Base-by-base conservation (phyloP, 1,140 invertebrate genomes). In the Thaumetopoea pityocampa region DNA sequence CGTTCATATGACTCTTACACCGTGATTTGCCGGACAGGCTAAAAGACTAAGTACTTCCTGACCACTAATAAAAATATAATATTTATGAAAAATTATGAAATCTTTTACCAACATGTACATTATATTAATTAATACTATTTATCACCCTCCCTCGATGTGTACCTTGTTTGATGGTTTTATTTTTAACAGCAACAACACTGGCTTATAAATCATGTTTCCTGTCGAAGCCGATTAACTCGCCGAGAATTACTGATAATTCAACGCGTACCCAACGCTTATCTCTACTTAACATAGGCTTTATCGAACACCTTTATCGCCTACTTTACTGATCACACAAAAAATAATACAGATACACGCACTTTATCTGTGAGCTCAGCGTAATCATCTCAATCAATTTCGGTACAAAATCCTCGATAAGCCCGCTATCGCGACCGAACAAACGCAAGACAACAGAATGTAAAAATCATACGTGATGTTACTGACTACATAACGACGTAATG, bases 361-460 rank as follows among this genome's bases (percentile, higher is more conserved):
- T 55, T 54, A 64, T 60, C 61, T 15, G 12, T 9, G 32, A 47
- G 48, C 44, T 35, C 10, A 40, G 18, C 51, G 48, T 67, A 66
- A 74, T 67, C 62, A 55, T 36, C 34, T 51, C 57, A 71, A 74
- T 71, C 67, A 58, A 59, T 55, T 57, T 51, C 45, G 38, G 42
- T 43, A 47, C 49, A 43, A 51, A 53, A 57, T 58, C 51, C 46
- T 22, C 43, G 61, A 65, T 65, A 65, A 64, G 34, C 37, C 35
- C 22, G 4, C 41, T 57, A 52, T 52, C 44, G 23, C 41, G 40
- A 42, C 35, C 22, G 44, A 38, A 48, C 40, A 35, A 53, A 48
- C 46, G 50, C 47, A 55, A 55, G 52, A 50, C 52, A 49, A 33
- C 24, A 28, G 14, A 43, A 26, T 41, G 50, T 40, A 48, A 49